phyloP scores from a whole-genome alignment of 2,888 invertebrate species.

The Epinotia ramella region DNA sequence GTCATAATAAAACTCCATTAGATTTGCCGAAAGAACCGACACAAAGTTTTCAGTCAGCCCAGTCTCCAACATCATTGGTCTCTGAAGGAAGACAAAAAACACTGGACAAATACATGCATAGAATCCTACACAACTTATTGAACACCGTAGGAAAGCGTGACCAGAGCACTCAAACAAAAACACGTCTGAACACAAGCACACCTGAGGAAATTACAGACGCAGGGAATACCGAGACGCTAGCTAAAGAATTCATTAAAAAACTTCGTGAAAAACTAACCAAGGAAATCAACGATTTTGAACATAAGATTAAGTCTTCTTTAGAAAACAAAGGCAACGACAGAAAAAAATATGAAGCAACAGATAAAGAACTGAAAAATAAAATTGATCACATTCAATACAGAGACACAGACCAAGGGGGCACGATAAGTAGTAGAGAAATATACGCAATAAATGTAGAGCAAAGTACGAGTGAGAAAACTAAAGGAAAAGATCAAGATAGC shows the following conservation, averaged over 20 bases:
- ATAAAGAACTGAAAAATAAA: neutral
- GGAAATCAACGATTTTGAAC: neutral
- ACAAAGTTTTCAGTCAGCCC: neutral
- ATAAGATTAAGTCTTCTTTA: slow-evolving; percentile 7
- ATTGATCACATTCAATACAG: neutral
- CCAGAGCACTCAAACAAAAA: neutral
- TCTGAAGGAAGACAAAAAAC: slow-evolving; percentile 59
- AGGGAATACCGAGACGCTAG: neutral
- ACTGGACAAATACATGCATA: slow-evolving; percentile 31
- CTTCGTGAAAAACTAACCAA: slow-evolving; percentile 1
- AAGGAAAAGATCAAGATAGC: neutral
- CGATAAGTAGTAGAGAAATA: neutral
- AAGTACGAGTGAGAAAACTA: neutral
- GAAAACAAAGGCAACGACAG: neutral
- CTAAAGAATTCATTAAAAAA: neutral
- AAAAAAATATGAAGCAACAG: neutral
- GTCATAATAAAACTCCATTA: neutral
- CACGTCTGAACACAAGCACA: neutral
- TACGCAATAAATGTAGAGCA: neutral
- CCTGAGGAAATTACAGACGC: neutral
- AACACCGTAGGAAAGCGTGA: neutral
- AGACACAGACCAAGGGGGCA: neutral
- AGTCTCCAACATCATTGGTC: slow-evolving; percentile 60
- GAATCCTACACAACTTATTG: neutral
- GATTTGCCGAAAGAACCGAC: neutral